These are phyloP conservation scores for Enteromius afrohamiltoni DNA, from an alignment of 2,797 vertebrate species.

Conservation along the genomic window DNA sequence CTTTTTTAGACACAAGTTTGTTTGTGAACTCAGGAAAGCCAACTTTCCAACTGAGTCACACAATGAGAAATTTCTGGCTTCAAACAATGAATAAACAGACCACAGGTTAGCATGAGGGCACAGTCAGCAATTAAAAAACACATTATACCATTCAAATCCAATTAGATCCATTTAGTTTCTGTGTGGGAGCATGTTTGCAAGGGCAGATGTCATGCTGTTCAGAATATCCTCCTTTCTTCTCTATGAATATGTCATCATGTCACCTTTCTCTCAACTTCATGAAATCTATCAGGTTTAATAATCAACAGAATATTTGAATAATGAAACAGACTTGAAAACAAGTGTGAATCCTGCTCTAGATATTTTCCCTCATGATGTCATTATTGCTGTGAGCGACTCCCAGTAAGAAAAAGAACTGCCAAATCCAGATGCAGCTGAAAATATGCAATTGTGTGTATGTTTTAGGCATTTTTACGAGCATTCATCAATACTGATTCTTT, in stretches of 20 bases:
- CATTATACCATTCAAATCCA: constrained; percentile 75
- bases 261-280: background rate
- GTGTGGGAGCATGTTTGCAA: constrained; percentile 15
- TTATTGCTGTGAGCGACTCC: background rate
- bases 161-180: constrained; percentile 76
- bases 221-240: background rate
- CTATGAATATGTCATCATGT: background rate
- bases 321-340: background rate
- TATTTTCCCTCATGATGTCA: background rate
- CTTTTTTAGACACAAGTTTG: constrained; percentile 52
- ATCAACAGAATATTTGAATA: background rate
- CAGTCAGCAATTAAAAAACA: constrained; percentile 76
- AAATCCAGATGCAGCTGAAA: background rate
- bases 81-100: constrained; percentile 67
- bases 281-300: background rate
- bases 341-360: background rate
- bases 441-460: background rate
- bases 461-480: background rate
- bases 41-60: constrained; percentile 64
- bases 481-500: background rate
- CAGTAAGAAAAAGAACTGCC: background rate
- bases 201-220: background rate
- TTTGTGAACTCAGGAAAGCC: constrained; percentile 42
- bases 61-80: constrained; percentile 70
- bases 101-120: constrained; percentile 74